Evolutionary conservation across 2,113 vertebrate genomes (phyloP).

Genomic region (Peromyscus leucopus): DNA sequence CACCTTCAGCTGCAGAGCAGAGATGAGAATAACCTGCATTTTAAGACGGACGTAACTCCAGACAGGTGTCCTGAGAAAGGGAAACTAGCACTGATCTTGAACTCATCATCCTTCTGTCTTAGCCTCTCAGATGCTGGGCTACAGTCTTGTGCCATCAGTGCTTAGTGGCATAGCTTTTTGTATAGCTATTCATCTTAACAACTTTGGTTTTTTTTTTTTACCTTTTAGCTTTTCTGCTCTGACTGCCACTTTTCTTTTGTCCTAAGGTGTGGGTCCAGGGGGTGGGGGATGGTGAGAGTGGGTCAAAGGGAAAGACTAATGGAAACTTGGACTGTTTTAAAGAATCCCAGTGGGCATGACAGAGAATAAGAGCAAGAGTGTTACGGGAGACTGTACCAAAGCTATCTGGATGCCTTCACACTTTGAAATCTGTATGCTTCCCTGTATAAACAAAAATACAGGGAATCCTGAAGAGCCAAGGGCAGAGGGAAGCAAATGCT

Average conservation of each 20-base stretch:
- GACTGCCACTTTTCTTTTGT: background rate
- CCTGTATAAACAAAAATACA: background rate
- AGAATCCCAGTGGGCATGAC: background rate
- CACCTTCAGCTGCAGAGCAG: background rate
- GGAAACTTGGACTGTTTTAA: background rate
- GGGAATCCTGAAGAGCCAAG: background rate
- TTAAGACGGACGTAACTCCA: background rate
- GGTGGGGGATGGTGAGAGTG: background rate
- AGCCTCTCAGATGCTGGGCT: background rate
- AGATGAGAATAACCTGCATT: background rate
- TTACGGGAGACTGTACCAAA: background rate
- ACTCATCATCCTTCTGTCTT: background rate
- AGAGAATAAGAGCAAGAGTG: background rate
- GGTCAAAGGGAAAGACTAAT: background rate
- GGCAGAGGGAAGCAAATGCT: background rate
- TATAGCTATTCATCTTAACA: background rate
- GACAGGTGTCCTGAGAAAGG: background rate
- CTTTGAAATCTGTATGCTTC: constrained; percentile 14
- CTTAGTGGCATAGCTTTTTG: background rate
- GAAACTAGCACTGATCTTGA: background rate
- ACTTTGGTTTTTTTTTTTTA: background rate
- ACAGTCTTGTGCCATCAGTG: background rate
- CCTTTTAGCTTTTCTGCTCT: background rate
- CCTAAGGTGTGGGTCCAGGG: background rate
- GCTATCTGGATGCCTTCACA: background rate